Evolutionary conservation across 2,797 vertebrate genomes (phyloP).

Genomic region (Girardinus metallicus): DNA sequence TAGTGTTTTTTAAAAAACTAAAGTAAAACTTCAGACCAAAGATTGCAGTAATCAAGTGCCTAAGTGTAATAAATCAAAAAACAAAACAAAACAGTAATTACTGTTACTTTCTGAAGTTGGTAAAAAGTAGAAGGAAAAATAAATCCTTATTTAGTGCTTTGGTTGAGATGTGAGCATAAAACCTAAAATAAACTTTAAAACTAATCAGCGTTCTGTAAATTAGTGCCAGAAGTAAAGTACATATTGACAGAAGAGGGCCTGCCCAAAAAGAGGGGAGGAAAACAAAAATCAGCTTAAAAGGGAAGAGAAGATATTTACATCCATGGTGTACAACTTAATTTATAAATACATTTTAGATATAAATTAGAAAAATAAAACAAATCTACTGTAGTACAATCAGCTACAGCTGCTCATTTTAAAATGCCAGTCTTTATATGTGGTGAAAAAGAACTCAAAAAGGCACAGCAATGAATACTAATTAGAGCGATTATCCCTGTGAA

Average conservation of each 20-base stretch:
- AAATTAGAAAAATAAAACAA: slow-evolving; percentile 84
- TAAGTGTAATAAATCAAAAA: not conserved
- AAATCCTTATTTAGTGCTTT: slow-evolving; percentile 67
- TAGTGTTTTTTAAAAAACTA: not conserved
- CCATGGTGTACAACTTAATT: slow-evolving; percentile 87
- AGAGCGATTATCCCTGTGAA: slow-evolving; percentile 67
- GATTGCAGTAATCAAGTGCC: slow-evolving; percentile 7
- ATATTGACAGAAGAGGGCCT: slow-evolving; percentile 80
- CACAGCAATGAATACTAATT: slow-evolving; percentile 72
- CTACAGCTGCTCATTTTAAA: slow-evolving; percentile 73
- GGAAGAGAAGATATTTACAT: slow-evolving; percentile 85
- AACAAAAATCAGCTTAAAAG: slow-evolving; percentile 64
- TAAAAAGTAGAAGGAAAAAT: not conserved
- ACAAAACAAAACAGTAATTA: not conserved
- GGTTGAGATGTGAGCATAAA: slow-evolving; percentile 57
- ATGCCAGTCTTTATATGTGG: slow-evolving; percentile 79
- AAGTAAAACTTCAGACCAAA: not conserved
- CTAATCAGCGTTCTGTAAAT: slow-evolving; percentile 21
- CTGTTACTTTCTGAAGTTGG: slow-evolving; percentile 15
- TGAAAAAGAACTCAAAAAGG: slow-evolving; percentile 69
- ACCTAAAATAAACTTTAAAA: not conserved
- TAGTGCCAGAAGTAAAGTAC: slow-evolving; percentile 29
- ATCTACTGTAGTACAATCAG: slow-evolving; percentile 70
- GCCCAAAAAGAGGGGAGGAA: slow-evolving; percentile 74
- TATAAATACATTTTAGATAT: slow-evolving; percentile 94